Conservation (phyloP, 1,140 invertebrate genomes). For the Cryptotermes secundus region DNA sequence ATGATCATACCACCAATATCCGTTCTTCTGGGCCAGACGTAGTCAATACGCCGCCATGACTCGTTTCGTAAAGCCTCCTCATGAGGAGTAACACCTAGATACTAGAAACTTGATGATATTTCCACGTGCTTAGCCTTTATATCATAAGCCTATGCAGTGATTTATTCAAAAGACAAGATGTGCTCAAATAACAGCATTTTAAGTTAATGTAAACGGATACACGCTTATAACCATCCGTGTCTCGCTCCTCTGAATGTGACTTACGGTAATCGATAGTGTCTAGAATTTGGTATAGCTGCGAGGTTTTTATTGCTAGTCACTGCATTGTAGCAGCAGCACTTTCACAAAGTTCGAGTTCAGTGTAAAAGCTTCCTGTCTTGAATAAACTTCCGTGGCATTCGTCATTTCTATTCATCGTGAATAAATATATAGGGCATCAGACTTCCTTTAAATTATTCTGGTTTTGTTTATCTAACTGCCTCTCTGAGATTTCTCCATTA, state of each 20-base stretch:
- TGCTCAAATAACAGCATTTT: not conserved
- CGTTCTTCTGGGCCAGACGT: too few relatives aligned
- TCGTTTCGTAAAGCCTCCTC: too few relatives aligned
- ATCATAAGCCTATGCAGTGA: too few relatives aligned
- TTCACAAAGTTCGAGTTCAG: not conserved
- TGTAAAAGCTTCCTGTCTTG: not conserved
- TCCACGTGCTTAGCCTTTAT: too few relatives aligned
- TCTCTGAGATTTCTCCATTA: not conserved
- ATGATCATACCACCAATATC: too few relatives aligned
- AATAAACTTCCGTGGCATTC: not conserved
- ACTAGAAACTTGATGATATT: too few relatives aligned
- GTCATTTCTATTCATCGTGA: not conserved
- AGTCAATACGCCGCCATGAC: too few relatives aligned
- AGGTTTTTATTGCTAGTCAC: not conserved
- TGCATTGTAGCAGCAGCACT: not conserved
- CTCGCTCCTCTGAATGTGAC: not conserved
- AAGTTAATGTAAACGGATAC: not conserved
- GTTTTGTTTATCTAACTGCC: constrained; percentile 1
- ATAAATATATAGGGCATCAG: constrained; percentile 1
- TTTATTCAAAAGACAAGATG: too few relatives aligned
- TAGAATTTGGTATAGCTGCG: not conserved
- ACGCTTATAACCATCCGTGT: not conserved
- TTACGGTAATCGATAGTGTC: not conserved
- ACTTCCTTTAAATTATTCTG: not conserved
- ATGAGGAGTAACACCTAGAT: too few relatives aligned